phyloP scores from a whole-genome alignment of 2,113 vertebrate genomes.

The Paracanthobrama guichenoti region DNA sequence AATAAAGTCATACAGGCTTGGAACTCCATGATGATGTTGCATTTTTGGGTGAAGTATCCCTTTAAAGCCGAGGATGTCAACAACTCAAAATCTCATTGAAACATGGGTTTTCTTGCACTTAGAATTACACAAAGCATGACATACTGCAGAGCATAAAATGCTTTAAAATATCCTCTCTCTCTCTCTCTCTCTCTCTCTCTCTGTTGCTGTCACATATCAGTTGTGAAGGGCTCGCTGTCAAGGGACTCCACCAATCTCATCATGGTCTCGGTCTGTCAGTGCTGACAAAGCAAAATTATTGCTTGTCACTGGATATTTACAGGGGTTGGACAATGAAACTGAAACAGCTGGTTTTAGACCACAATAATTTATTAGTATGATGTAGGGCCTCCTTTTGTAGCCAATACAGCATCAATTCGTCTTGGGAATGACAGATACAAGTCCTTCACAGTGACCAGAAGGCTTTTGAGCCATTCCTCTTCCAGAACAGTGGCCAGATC shows the following conservation, averaged over 20 bases:
- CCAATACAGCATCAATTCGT: too few relatives aligned
- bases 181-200: slow-evolving; percentile 30
- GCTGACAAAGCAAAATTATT: slow-evolving; percentile 62
- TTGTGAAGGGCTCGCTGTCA: slow-evolving; percentile 50
- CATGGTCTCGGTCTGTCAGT: slow-evolving; percentile 51
- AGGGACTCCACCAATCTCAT: slow-evolving; percentile 54
- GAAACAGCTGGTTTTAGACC: too few relatives aligned
- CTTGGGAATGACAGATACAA: too few relatives aligned
- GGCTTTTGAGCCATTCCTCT: too few relatives aligned
- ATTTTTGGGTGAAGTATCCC: neutral
- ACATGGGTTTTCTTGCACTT: slow-evolving; percentile 44
- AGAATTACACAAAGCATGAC: slow-evolving; percentile 37
- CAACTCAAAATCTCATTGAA: slow-evolving; percentile 55
- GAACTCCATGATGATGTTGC: neutral
- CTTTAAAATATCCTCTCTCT: slow-evolving; percentile 20
- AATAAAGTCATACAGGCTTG: neutral
- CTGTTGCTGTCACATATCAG: slow-evolving; percentile 55
- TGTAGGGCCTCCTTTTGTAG: too few relatives aligned
- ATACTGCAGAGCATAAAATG: slow-evolving; percentile 48
- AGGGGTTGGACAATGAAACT: too few relatives aligned
- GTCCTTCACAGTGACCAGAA: too few relatives aligned
- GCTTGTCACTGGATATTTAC: slow-evolving; percentile 58
- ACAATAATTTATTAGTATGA: too few relatives aligned
- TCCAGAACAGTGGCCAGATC: too few relatives aligned
- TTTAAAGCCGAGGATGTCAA: slow-evolving; percentile 7